Evolutionary conservation across 2,888 invertebrate species (phyloP).

Genomic region (Lepas anatifera): DNA sequence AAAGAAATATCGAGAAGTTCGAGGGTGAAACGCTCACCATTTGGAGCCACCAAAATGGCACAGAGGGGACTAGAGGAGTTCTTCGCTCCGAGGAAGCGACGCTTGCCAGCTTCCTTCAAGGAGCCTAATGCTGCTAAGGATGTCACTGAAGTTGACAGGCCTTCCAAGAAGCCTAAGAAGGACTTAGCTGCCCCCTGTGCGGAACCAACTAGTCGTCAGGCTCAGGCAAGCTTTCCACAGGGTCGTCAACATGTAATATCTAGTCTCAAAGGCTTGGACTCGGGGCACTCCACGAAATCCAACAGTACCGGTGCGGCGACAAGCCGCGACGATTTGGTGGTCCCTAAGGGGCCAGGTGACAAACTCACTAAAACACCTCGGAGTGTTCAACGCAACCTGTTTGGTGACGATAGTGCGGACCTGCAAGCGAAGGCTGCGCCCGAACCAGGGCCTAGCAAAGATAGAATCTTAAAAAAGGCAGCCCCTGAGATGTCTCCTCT

Average conservation of each 20-base stretch:
- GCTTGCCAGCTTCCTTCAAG: neutral
- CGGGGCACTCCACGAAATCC: neutral
- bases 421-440: neutral
- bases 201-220: neutral
- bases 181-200: neutral
- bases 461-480: too few species aligned
- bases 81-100: neutral
- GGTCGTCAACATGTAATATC: neutral
- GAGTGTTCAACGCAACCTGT: neutral
- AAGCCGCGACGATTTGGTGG: neutral
- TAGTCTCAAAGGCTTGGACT: neutral
- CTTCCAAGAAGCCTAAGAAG: neutral
- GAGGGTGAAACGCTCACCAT: too few species aligned
- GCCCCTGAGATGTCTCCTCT: neutral
- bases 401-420: neutral
- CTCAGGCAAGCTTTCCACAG: neutral
- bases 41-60: too few species aligned
- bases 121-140: neutral
- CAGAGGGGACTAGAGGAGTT: neutral
- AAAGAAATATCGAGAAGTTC: too few species aligned
- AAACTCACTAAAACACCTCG: neutral
- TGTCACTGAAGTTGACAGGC: neutral
- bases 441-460: too few species aligned
- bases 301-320: neutral
- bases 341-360: neutral